Base-by-base conservation (phyloP, 1,140 invertebrate species). In the Bombus haemorrhoidalis region DNA sequence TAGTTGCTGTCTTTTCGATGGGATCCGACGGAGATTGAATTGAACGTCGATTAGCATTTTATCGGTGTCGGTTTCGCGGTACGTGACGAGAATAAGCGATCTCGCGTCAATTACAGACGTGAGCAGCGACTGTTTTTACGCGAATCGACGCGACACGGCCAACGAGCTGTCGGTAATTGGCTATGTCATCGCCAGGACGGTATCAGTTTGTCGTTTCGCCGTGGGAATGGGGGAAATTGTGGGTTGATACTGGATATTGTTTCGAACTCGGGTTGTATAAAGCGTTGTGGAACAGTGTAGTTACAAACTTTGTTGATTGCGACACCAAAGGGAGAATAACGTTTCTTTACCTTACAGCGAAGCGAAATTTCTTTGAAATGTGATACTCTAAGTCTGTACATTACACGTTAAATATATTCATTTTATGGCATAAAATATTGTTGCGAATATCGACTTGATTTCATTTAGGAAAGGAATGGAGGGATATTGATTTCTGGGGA, bases 31-130 rank as follows among this genome's bases (percentile, higher is more conserved):
- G 12, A n/a, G 47, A 68, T 37, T 86, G 71, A 34, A 66, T 87
- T 59, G 9, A 64, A 80, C 83, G 76, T 34, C 22, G 39, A 85
- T 85, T 62, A 75, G 39, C 32, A 53, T 85, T 85, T 88, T 37
- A 53, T 39, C 39, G 28, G 82, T 59, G 66, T 78, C 25, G 12
- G 22, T 53, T 64, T 62, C 79, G 78, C 47, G 73, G 34, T 34
- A 74, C 76, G 76, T 80, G 59, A 85, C 59, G 9, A 37, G 76
- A 87, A 81, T 81, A 81, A 78, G 43, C 75, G 74, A 34, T 28
- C 47, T 25, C 34, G 75, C 53, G 66, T 89, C 74, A 73, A 81
- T 88, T 88, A 81, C 87, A 86, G 68, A 80, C 68, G 72, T 71
- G 62, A 79, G 43, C 47, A 53, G 47, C 47, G 47, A 43, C 53